Base-by-base conservation (phyloP, 1,140 invertebrate genomes). In the Sycophaga agraensis region DNA sequence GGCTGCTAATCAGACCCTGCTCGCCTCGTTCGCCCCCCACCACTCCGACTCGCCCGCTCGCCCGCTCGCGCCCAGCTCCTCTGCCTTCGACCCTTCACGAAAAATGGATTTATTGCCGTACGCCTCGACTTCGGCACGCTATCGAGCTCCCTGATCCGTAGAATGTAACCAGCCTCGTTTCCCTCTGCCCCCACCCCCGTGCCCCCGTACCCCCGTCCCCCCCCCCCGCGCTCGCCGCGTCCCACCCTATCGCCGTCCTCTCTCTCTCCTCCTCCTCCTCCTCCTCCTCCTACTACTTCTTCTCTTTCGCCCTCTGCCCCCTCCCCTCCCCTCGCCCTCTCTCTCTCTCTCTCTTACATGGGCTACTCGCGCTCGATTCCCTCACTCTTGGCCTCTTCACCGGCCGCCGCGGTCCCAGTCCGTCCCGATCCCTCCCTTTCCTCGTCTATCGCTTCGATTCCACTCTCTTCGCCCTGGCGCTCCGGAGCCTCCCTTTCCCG, bases 51-150 rank as follows among this genome's bases (percentile, higher is more conserved):
- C 42, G 26, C 46, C 58, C 61, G 49, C 55, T 39, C 5, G 11
- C 58, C 4, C 48, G 58, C 55, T 14, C n/a, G 6, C 56, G 42
- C 59, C 40, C 37, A 4, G 45, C 4, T 42, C 57, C 53, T 48
- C 50, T 64, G 65, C 46, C 65, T 35, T 62, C 66, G 69, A 74
- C 78, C 78, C 77, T 81, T 78, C 75, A 79, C 77, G 77, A 80
- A 81, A 81, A 81, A 81, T 81, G 79, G 79, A 81, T 81, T 81
- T 81, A 81, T 81, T 79, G 78, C 78, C 73, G 74, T 77, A 73
- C 74, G 75, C 78, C 76, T 78, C 77, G 77, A 80, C 78, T 80
- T 80, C 77, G 77, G 78, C 79, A 80, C 78, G 79, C 79, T 81
- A 81, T 81, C 79, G 75, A 80, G 74, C 73, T 79, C 79, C 75